A percentile compares a stretch with the other conserved stretches of the same genome.
Evolutionary conservation across 2,113 vertebrate genomes (phyloP).

Genomic region (Solenodon paradoxus): DNA sequence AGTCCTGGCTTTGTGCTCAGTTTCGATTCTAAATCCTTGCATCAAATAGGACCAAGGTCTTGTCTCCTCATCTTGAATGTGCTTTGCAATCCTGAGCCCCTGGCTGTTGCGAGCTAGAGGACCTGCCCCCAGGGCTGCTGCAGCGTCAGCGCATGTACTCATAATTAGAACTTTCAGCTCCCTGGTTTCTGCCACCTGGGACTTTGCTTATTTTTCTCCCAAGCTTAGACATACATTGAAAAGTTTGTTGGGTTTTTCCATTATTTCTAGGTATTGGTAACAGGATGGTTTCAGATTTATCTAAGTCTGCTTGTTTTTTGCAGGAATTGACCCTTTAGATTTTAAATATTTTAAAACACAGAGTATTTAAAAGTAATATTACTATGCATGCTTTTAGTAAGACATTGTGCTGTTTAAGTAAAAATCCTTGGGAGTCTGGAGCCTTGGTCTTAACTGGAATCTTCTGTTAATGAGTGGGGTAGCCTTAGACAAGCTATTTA

Average conservation of each 20-base stretch:
- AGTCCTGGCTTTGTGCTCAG: neutral
- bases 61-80: neutral
- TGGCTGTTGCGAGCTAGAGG: neutral
- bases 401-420: neutral
- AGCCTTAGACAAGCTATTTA: slow-evolving; percentile 17
- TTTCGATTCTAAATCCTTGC: neutral
- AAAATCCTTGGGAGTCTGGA: neutral
- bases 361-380: slow-evolving; percentile 31
- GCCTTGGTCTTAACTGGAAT: neutral
- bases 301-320: neutral
- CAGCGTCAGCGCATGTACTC: neutral
- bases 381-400: neutral
- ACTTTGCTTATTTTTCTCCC: neutral
- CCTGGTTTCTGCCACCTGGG: neutral
- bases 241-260: neutral
- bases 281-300: slow-evolving; percentile 6
- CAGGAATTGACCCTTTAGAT: neutral
- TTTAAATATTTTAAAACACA: slow-evolving; percentile 14
- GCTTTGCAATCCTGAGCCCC: neutral
- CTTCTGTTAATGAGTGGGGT: slow-evolving; percentile 2
- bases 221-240: neutral
- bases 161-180: neutral
- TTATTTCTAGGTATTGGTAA: slow-evolving; percentile 33
- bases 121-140: neutral
- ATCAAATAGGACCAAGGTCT: neutral